Conservation (phyloP, 2,797 vertebrate genomes). For the Chelon auratus region DNA sequence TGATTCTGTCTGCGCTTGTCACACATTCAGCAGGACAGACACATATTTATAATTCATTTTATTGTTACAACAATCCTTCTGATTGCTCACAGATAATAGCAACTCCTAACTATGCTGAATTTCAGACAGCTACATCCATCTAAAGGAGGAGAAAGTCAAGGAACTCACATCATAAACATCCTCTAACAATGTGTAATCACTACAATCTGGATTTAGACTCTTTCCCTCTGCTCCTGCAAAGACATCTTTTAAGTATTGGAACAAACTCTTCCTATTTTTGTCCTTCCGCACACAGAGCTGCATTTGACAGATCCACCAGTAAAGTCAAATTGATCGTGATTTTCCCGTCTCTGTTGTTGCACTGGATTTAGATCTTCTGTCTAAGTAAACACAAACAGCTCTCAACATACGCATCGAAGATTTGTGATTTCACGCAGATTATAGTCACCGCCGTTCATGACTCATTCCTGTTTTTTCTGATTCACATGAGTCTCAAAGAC, state of each 20-base stretch:
- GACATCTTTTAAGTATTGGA: slow-evolving; percentile 58
- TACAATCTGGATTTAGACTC: slow-evolving; percentile 49
- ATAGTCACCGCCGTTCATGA: slow-evolving; percentile 11
- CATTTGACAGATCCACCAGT: slow-evolving; percentile 37
- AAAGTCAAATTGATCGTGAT: slow-evolving; percentile 44
- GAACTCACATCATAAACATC: slow-evolving; percentile 20
- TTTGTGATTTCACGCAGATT: slow-evolving; percentile 32
- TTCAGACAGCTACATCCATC: slow-evolving; percentile 20
- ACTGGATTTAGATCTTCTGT: slow-evolving; percentile 35
- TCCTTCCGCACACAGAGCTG: slow-evolving; percentile 41
- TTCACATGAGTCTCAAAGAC: slow-evolving; percentile 9
- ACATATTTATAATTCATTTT: slow-evolving; percentile 40
- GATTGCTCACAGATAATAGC: slow-evolving; percentile 31
- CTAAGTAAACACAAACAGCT: slow-evolving; percentile 28
- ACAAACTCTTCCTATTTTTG: slow-evolving; percentile 62
- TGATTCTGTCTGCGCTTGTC: slow-evolving; percentile 30
- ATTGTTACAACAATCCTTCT: slow-evolving; percentile 28
- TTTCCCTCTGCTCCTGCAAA: slow-evolving; percentile 28
- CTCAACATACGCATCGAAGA: slow-evolving; percentile 17
- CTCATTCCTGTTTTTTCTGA: slow-evolving; percentile 24
- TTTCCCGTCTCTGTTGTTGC: slow-evolving; percentile 29
- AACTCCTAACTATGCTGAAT: slow-evolving; percentile 22
- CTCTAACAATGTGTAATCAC: slow-evolving; percentile 49
- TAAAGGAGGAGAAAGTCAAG: slow-evolving; percentile 23
- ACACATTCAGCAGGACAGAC: slow-evolving; percentile 19